Conservation (phyloP, 2,888 invertebrate species). For the Cosmia pyralina region DNA sequence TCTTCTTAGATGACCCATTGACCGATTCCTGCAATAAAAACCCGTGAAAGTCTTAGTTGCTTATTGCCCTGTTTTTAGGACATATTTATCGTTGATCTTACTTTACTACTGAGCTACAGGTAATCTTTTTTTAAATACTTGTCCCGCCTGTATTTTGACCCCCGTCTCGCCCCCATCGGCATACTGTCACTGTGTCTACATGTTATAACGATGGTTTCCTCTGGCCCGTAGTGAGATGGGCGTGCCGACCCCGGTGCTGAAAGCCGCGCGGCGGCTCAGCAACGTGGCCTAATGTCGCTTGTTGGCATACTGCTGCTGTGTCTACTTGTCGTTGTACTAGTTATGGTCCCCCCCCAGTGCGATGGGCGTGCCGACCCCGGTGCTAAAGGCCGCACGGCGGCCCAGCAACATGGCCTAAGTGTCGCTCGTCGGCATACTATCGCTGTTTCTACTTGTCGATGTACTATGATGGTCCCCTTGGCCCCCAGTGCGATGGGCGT, state of each 20-base stretch:
- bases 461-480: no score
- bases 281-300: conserved; percentile 83
- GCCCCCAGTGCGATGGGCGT: conserved; percentile 58
- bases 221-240: conserved; percentile 64
- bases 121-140: no score
- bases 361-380: conserved; percentile 67
- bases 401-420: conserved; percentile 82
- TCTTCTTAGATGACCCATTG: no score
- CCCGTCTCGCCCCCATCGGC: no score
- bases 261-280: conserved; percentile 76
- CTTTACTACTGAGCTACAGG: no score
- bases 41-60: no score
- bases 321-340: no score
- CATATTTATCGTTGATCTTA: no score
- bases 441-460: conserved; percentile 57
- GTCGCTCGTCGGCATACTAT: conserved; percentile 79
- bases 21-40: no score
- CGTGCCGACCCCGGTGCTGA: conserved; percentile 65
- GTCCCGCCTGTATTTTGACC: no score
- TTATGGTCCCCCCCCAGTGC: conserved; percentile 11
- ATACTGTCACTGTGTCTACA: conserved; percentile 71
- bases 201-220: conserved; percentile 37
- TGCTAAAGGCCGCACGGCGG: conserved; percentile 71
- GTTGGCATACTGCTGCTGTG: conserved; percentile 77
- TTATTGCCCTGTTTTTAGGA: no score